Percentiles rank a stretch among this genome's conserved stretches.
Conservation (phyloP, 2,888 invertebrate species). For the Andrena camellia region DNA sequence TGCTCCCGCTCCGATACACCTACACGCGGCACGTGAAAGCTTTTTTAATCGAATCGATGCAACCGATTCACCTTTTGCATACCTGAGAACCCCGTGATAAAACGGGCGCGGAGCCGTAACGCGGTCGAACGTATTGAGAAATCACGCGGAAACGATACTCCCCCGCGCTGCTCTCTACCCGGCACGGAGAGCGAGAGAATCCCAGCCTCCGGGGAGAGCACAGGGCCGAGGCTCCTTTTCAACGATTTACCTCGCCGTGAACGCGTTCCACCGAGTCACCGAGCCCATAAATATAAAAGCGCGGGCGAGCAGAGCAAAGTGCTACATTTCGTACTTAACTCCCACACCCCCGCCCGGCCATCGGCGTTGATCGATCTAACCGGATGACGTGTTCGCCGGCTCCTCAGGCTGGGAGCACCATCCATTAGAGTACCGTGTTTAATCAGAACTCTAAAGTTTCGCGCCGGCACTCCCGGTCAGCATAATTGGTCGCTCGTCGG, state of each 20-base stretch:
- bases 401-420: constrained; percentile 76
- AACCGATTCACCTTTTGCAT: not conserved
- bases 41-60: constrained; percentile 3
- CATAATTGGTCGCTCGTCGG: constrained; percentile 71
- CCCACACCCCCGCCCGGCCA: not conserved
- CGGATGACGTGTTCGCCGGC: constrained; percentile 70
- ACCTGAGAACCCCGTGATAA: not conserved
- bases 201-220: constrained; percentile 10
- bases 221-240: constrained; percentile 31
- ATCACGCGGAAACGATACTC: not conserved
- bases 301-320: constrained; percentile 38
- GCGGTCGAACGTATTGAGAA: not conserved
- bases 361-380: constrained; percentile 64
- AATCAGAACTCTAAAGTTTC: constrained; percentile 84
- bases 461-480: constrained; percentile 68
- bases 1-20: not conserved
- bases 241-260: constrained; percentile 34
- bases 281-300: constrained; percentile 58
- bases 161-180: constrained; percentile 1
- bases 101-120: constrained; percentile 6
- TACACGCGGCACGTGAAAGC: not conserved
- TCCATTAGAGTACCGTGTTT: constrained; percentile 84
- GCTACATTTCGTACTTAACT: constrained; percentile 62
- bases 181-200: not conserved
- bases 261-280: constrained; percentile 46